Base-by-base conservation (phyloP, 64 coral and sea anemone genomes). In the Orbicella faveolata region DNA sequence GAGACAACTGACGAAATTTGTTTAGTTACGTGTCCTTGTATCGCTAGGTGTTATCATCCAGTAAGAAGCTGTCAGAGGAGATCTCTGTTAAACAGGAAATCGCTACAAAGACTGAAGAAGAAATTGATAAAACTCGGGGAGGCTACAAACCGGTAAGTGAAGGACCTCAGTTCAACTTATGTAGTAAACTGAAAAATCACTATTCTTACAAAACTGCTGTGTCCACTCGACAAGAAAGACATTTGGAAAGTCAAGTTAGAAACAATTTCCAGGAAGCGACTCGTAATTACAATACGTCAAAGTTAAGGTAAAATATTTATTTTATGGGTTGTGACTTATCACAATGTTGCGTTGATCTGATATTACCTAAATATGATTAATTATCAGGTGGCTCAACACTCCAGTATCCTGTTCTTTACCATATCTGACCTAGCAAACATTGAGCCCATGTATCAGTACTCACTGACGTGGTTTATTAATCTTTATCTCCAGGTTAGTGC, bases 361-460 rank as follows among this genome's bases (percentile, higher is more conserved):
- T 33, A 70, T 70, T 6, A 0, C 67, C 25, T 70, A n/a, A 68
- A n/a, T 70, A 70, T 25, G 30, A 1, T 72, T 65, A 4, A 15
- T 51, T 88, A 19, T 37, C 75, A 92, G 90, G 90, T 98, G 8
- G 96, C 96, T 13, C 77, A 88, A 51, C 94, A 95, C 88, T 95
- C 96, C 34, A 95, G 93, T 41, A 99, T 99, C 51, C 79, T 99
- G 74, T 99, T 99, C 77, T 99, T 99, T 37, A 93, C 91, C 4
- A 91, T 99, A 65, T 99, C 96, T 26, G 88, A 89, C 61, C 74
- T 99, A 74, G 91, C 96, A 52, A 99, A 99, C 81, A 99, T 99
- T n/a, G 96, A 99, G 39, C 96, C 94, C 0, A 95, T 98, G 96
- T 98, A 98, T 37, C 96, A 95, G 75, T 98, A 98, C 74, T 98